Conservation (phyloP, 1,140 invertebrate genomes). For the Bursaphelenchus mucronatus region DNA sequence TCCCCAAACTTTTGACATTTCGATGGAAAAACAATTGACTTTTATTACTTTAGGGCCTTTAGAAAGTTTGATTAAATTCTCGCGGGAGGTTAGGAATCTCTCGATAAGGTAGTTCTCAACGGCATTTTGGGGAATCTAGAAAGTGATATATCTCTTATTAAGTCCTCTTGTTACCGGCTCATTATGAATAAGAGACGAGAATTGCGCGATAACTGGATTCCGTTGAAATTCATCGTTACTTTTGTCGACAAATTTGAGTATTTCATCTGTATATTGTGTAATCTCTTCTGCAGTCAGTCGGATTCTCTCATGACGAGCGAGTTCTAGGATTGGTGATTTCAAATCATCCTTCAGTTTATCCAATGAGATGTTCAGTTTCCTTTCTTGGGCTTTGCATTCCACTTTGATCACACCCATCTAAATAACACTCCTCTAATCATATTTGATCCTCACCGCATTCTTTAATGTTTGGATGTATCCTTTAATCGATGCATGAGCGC, state of each 20-base stretch:
- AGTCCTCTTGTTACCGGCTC: slow-evolving; percentile 21
- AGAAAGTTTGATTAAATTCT: slow-evolving; percentile 32
- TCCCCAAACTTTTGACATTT: slow-evolving; percentile 32
- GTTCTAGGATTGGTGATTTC: slow-evolving; percentile 34
- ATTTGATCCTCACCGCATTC: not conserved
- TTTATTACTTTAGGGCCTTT: slow-evolving; percentile 36
- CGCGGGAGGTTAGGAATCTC: slow-evolving; percentile 19
- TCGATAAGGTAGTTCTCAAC: slow-evolving; percentile 38
- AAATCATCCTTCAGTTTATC: slow-evolving; percentile 38
- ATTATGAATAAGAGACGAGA: slow-evolving; percentile 30
- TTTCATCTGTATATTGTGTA: slow-evolving; percentile 24
- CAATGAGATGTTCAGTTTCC: slow-evolving; percentile 29
- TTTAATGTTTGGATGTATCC: slow-evolving; percentile 12
- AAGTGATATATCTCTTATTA: not conserved
- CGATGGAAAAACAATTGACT: slow-evolving; percentile 19
- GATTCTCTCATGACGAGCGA: slow-evolving; percentile 24
- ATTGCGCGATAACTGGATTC: slow-evolving; percentile 21
- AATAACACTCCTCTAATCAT: not conserved
- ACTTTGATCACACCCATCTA: slow-evolving; percentile 24
- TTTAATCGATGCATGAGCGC: slow-evolving; percentile 28
- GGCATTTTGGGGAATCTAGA: slow-evolving; percentile 31
- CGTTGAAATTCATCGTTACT: slow-evolving; percentile 28
- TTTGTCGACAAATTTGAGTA: slow-evolving; percentile 19
- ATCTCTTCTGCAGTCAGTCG: slow-evolving; percentile 24
- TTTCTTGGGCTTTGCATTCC: slow-evolving; percentile 28